Conservation (phyloP, 1,140 invertebrate species). For the Forficula auricularia region DNA sequence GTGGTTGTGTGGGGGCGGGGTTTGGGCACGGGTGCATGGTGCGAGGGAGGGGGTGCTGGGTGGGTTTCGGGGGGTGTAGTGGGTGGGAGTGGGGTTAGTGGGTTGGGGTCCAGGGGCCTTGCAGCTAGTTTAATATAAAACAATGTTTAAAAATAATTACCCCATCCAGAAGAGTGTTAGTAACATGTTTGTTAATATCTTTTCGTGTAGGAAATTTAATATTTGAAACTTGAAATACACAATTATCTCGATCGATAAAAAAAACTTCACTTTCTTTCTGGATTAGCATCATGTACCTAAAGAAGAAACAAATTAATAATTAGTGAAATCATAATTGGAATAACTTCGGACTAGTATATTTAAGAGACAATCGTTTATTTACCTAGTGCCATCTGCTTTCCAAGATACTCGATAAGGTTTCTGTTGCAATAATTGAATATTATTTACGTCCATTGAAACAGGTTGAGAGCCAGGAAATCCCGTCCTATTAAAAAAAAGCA, state of each 20-base stretch:
- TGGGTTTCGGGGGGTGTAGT: too few species aligned
- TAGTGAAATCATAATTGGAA: constrained; percentile 2
- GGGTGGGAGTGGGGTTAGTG: too few species aligned
- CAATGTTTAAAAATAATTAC: constrained; percentile 31
- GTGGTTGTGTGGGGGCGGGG: too few species aligned
- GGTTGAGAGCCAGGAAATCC: constrained; percentile 94
- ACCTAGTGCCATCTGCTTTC: constrained; percentile 97
- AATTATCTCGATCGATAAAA: constrained; percentile 90
- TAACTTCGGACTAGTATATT: too few species aligned
- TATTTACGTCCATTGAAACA: constrained; percentile 81
- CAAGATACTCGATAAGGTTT: constrained; percentile 91
- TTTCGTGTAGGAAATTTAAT: constrained; percentile 62
- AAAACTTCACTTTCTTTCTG: constrained; percentile 68
- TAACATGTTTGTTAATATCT: constrained; percentile 49
- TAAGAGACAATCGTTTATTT: constrained; percentile 11
- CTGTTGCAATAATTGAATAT: constrained; percentile 54
- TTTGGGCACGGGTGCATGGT: too few species aligned
- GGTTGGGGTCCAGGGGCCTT: too few species aligned
- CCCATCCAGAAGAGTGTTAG: constrained; percentile 82
- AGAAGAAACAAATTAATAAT: constrained; percentile 13
- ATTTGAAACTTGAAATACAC: constrained; percentile 71
- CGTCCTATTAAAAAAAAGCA: constrained; percentile 27
- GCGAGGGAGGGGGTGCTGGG: too few species aligned
- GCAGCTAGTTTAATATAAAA: too few species aligned
- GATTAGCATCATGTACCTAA: constrained; percentile 92